Conservation (phyloP, 2,888 invertebrate genomes). For the Phortica magna region DNA sequence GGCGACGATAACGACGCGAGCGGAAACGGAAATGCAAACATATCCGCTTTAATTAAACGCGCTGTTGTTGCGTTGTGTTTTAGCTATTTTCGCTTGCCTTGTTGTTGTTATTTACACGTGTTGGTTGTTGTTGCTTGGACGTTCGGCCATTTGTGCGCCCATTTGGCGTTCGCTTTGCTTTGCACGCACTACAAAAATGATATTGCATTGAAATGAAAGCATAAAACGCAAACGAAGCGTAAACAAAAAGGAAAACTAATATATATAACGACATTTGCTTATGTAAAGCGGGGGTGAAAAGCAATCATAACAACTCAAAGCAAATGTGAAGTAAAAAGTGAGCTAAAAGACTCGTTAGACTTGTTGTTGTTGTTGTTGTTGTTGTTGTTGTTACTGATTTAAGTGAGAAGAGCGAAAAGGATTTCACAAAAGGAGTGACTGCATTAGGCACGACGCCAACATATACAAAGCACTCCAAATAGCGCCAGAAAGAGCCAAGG, state of each 20-base stretch:
- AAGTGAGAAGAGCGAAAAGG: not conserved
- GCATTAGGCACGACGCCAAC: not conserved
- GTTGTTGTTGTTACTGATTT: not conserved
- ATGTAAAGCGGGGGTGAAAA: not conserved
- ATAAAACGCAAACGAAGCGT: not conserved
- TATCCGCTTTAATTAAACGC: slow-evolving; percentile 17
- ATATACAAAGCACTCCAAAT: not conserved
- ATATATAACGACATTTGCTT: not conserved
- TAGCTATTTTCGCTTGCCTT: not conserved
- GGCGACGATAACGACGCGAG: not conserved
- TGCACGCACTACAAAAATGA: no score
- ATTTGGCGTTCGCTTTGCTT: no score
- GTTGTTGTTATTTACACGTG: no score
- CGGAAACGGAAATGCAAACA: slow-evolving; percentile 15
- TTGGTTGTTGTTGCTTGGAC: no score
- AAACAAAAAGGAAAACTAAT: not conserved
- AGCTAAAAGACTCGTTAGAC: not conserved
- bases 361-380: not conserved
- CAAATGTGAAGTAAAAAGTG: not conserved
- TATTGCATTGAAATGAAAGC: no score
- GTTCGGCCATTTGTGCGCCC: no score
- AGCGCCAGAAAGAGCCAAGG: not conserved
- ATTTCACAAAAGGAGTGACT: not conserved
- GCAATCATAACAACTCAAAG: not conserved
- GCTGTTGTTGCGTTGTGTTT: not conserved